Conservation (phyloP, 2,888 invertebrate genomes). For the Ormia ochracea region DNA sequence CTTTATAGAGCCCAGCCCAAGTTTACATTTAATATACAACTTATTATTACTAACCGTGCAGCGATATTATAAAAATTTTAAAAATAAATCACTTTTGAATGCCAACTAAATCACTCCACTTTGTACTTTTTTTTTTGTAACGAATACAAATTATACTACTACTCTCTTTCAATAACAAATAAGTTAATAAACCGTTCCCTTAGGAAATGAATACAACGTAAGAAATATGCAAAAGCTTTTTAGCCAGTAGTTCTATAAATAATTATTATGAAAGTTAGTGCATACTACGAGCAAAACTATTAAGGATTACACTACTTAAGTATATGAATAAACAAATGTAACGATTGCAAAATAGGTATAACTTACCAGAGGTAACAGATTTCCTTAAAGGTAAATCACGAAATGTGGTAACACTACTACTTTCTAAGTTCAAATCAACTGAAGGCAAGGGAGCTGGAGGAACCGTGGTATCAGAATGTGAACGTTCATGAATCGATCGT, state of each 20-base stretch:
- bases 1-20: conserved; percentile 6
- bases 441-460: conserved; percentile 88
- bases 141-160: background rate
- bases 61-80: background rate
- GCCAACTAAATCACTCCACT: conserved; percentile 28
- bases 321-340: conserved; percentile 4
- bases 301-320: background rate
- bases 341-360: conserved; percentile 23
- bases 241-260: background rate
- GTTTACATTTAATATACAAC: background rate
- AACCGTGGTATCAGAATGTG: conserved; percentile 92
- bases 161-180: background rate
- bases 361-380: conserved; percentile 84
- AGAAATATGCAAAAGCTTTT: background rate
- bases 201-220: background rate
- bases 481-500: conserved; percentile 88
- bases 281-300: conserved; percentile 9
- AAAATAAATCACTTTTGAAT: conserved; percentile 23
- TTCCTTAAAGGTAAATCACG: conserved; percentile 92
- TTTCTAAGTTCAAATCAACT: conserved; percentile 94
- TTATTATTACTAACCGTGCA: background rate
- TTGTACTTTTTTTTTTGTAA: conserved; percentile 11
- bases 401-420: conserved; percentile 95
- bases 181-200: conserved; percentile 24
- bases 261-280: conserved; percentile 32